Percentiles rank a stretch among this genome's conserved stretches.
Evolutionary conservation across 2,888 invertebrate species (phyloP).

Genomic region (Lasioglossum villosulum): DNA sequence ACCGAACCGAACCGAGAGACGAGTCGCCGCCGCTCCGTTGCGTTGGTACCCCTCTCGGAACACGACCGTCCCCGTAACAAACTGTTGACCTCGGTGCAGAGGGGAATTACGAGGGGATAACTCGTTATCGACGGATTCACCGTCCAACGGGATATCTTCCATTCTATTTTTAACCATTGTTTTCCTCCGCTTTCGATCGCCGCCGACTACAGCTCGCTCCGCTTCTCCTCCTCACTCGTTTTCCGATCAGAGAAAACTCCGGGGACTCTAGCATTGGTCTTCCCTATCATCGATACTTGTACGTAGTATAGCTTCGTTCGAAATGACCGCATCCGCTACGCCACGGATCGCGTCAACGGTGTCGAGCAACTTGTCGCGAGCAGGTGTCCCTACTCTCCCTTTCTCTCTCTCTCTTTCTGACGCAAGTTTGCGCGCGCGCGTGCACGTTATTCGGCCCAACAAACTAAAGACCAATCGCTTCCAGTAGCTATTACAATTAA

Average conservation of each 20-base stretch:
- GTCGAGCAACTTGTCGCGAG: neutral
- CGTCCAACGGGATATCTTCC: constrained; percentile 44
- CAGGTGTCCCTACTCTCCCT: neutral
- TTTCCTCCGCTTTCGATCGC: neutral
- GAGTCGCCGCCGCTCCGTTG: neutral
- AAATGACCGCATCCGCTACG: constrained; percentile 15
- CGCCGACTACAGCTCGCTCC: neutral
- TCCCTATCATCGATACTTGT: neutral
- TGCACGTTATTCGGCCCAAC: neutral
- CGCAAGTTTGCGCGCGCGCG: neutral
- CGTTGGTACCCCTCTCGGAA: constrained; percentile 66
- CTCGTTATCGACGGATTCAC: constrained; percentile 60
- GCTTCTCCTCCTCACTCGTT: neutral
- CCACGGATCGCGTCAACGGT: neutral
- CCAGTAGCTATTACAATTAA: neutral
- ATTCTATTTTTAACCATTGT: constrained; percentile 48
- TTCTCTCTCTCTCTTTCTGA: neutral
- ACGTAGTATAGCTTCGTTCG: neutral
- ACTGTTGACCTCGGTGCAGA: constrained; percentile 71
- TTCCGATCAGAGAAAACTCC: neutral
- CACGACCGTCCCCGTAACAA: constrained; percentile 67
- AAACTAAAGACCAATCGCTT: neutral
- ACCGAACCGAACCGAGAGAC: neutral
- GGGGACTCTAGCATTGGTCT: neutral
- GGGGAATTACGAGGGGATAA: constrained; percentile 63